These are phyloP conservation scores for Nycticorax nycticorax DNA, from an alignment of 2,113 vertebrate species.

Conservation along the genomic window DNA sequence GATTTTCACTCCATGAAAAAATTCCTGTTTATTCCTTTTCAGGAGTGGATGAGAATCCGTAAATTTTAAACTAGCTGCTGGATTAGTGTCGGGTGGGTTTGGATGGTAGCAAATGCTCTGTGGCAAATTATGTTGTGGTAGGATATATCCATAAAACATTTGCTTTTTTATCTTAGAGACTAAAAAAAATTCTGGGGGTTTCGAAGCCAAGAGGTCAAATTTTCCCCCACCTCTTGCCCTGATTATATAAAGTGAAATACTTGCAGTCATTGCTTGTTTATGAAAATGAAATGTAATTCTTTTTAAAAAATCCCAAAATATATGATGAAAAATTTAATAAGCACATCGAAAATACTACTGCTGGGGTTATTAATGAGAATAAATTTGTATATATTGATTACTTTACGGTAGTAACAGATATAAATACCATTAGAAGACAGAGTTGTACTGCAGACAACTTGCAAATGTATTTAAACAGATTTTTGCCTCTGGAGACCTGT, in stretches of 20 bases:
- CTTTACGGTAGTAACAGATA: neutral
- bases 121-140: neutral
- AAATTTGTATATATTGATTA: neutral
- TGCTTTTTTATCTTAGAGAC: neutral
- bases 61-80: neutral
- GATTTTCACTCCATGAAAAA: neutral
- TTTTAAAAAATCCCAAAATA: neutral
- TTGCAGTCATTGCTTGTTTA: neutral
- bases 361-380: neutral
- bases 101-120: neutral
- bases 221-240: neutral
- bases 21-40: slow-evolving; percentile 5
- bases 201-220: neutral
- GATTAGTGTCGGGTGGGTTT: neutral
- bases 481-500: neutral
- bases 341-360: neutral
- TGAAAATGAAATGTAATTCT: neutral
- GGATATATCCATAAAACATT: neutral
- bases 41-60: neutral
- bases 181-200: neutral
- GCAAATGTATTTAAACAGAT: neutral
- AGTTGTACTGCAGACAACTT: neutral
- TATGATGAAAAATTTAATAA: neutral
- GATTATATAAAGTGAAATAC: neutral
- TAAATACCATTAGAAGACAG: neutral